Base-by-base conservation (phyloP, 2,797 vertebrate genomes). In the Podarcis siculus region DNA sequence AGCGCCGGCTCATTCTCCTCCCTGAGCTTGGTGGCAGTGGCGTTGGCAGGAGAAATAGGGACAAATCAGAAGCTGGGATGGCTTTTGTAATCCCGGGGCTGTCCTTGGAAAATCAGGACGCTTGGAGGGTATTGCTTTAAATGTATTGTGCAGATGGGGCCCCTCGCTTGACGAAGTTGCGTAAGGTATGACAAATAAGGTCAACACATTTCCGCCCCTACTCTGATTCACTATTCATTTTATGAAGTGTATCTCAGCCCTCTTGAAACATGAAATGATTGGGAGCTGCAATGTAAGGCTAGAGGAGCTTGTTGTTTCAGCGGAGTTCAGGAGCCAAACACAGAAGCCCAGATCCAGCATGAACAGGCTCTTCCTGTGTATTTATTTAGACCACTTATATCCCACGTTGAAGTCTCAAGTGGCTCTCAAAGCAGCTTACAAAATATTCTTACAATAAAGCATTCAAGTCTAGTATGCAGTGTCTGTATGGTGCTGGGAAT, bases 181-280 rank as follows among this genome's bases (percentile, higher is more conserved):
- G 66, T 8, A 1, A 64, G 90, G 67, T 0, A 1, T 89, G 91
- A 88, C 86, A 92, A 94, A 91, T 45, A 86, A 91, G 87, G 86
- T 94, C 89, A 92, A 85, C 0, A 0, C 64, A 78, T 92, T 94
- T 80, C 91, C 91, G 79, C 77, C 21, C 64, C 80, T 93, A 21
- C 0, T 89, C 90, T 93, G 89, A 85, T 94, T 92, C 73, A 86
- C 25, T 86, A 73, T 75, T 93, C n/a, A 42, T 73, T 92, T 83
- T 69, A 13, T 85, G 83, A 58, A 64, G 88, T 89, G 86, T 91
- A 92, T 83, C 75, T 75, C 79, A 86, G 90, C 37, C 72, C 89
- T 89, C 78, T n/a, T 75, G 87, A 92, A 92, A 72, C 30, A 58
- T 87, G 91, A 92, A 95, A 92, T 94, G 91, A 94, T 83, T 82